A percentile compares a stretch with the other conserved stretches of the same genome.
Evolutionary conservation across 2,888 invertebrate genomes (phyloP).

Genomic region (Serripes groenlandicus): DNA sequence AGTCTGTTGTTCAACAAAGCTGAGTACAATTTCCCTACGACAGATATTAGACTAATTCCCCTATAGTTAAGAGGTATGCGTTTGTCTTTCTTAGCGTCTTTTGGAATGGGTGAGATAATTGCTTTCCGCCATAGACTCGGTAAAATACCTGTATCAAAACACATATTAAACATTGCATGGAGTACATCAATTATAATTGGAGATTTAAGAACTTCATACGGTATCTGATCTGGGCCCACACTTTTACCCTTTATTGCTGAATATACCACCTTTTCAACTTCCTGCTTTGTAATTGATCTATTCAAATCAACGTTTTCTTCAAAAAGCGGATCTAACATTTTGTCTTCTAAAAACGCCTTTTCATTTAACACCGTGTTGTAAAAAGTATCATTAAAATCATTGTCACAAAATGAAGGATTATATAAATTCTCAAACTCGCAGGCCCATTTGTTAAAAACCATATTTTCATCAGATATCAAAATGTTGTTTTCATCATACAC

Average conservation of each 20-base stretch:
- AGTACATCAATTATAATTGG: conserved; percentile 21
- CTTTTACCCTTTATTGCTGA: not conserved
- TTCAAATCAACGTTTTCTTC: conserved; percentile 19
- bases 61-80: conserved; percentile 22
- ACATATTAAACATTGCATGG: conserved; percentile 34
- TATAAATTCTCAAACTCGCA: conserved; percentile 42
- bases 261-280: conserved; percentile 21
- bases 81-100: conserved; percentile 4
- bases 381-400: conserved; percentile 18
- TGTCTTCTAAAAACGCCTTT: conserved; percentile 31
- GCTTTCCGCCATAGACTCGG: conserved; percentile 38
- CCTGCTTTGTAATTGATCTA: conserved; percentile 21
- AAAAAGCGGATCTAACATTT: conserved; percentile 30
- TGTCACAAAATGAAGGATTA: conserved; percentile 12
- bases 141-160: conserved; percentile 38
- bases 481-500: conserved; percentile 17
- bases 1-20: conserved; percentile 46
- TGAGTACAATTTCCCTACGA: conserved; percentile 51
- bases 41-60: conserved; percentile 35
- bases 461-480: not conserved
- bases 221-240: conserved; percentile 25
- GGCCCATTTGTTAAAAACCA: conserved; percentile 35
- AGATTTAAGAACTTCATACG: conserved; percentile 25
- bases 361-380: conserved; percentile 25
- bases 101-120: conserved; percentile 23